Conservation (phyloP, 2,113 vertebrate genomes). For the Montifringilla adamsi region DNA sequence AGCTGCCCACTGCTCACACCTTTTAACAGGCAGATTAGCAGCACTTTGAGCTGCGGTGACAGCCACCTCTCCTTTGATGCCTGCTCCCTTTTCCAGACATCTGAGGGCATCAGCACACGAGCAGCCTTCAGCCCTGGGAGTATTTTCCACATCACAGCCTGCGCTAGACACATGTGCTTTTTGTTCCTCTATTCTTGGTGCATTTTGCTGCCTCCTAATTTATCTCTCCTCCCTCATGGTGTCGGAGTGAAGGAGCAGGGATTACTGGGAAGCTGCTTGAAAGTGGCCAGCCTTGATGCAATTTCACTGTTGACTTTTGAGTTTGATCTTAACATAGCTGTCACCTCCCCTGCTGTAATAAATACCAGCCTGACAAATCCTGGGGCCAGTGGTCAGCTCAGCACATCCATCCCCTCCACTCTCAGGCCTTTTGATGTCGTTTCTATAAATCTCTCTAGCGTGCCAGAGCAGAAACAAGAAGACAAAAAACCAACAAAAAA, state of each 20-base stretch:
- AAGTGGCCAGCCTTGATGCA: background rate
- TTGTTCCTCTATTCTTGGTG: background rate
- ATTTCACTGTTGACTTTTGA: background rate
- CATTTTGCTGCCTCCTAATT: background rate
- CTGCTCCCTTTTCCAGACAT: background rate
- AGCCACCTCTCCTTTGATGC: background rate
- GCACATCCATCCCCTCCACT: background rate
- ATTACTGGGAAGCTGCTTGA: background rate
- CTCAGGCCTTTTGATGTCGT: slow-evolving; percentile 1
- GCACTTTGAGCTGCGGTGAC: rapidly evolving
- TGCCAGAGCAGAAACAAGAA: background rate
- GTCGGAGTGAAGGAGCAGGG: background rate
- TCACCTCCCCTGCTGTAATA: background rate
- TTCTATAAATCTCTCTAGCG: background rate
- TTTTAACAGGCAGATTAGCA: background rate
- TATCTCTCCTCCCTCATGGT: background rate
- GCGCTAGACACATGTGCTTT: rapidly evolving
- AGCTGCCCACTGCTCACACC: background rate
- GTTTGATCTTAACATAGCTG: background rate
- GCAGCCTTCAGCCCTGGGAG: background rate
- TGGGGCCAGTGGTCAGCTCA: background rate
- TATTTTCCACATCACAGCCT: background rate
- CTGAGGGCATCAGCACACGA: rapidly evolving
- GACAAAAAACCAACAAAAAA: background rate
- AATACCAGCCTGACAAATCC: background rate